These are phyloP conservation scores for Ophthalmolycus amberensis DNA, from an alignment of 2,113 vertebrate species.

Conservation along the genomic window DNA sequence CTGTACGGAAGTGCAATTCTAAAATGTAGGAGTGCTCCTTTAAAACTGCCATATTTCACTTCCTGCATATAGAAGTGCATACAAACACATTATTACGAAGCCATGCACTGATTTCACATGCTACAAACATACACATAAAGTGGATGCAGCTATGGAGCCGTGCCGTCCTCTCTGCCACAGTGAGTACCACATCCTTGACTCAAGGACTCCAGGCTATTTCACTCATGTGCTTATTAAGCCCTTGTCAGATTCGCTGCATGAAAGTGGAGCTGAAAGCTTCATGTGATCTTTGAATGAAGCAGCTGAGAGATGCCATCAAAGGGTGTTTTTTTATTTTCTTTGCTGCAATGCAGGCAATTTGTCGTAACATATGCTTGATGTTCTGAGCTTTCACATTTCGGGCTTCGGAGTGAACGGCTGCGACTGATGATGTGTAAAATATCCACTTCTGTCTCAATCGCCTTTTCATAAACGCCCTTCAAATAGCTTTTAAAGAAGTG, in stretches of 20 bases:
- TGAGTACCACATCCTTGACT: constrained; percentile 37
- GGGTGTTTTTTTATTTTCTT: constrained; percentile 8
- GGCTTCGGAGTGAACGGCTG: constrained; percentile 12
- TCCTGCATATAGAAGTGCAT: neutral
- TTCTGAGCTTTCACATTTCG: constrained; percentile 11
- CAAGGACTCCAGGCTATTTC: constrained; percentile 17
- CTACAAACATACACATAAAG: neutral
- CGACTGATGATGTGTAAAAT: constrained; percentile 64
- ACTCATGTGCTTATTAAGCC: constrained; percentile 20
- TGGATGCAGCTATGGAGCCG: constrained; percentile 7
- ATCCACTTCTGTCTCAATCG: constrained; percentile 57
- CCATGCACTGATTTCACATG: neutral
- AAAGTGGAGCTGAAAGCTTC: constrained; percentile 21
- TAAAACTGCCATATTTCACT: constrained; percentile 9
- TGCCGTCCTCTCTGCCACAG: neutral
- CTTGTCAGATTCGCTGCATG: constrained; percentile 30
- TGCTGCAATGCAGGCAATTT: constrained; percentile 43
- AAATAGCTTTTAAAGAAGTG: constrained; percentile 37
- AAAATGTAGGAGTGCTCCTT: constrained; percentile 6
- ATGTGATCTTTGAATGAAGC: constrained; percentile 54
- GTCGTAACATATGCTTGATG: constrained; percentile 34
- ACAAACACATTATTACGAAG: neutral
- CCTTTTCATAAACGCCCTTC: constrained; percentile 56
- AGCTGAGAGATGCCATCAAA: constrained; percentile 7
- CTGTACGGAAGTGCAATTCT: neutral